phyloP scores from a whole-genome alignment of 2,797 vertebrate genomes.

The Lepidocolaptes lacrymiger region DNA sequence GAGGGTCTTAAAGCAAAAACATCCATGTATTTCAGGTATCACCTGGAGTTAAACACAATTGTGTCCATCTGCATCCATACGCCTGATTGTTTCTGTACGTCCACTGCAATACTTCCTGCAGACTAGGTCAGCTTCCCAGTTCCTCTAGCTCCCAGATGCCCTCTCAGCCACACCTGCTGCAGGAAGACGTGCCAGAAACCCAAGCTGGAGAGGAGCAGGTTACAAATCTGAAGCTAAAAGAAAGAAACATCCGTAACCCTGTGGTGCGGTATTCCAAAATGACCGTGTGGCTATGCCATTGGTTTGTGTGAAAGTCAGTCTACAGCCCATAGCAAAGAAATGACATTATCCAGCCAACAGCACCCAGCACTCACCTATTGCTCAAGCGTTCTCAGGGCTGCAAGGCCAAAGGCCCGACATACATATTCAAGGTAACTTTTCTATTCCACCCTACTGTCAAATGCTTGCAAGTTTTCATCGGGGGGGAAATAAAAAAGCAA shows the following conservation, averaged over 20 bases:
- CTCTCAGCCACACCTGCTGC: neutral
- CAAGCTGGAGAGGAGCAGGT: neutral
- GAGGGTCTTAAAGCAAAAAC: neutral
- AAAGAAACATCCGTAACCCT: neutral
- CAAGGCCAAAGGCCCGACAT: slow-evolving; percentile 53
- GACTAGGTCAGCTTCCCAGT: neutral
- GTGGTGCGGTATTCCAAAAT: neutral
- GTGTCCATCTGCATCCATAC: neutral
- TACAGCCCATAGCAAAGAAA: slow-evolving; percentile 27
- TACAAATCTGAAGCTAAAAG: neutral
- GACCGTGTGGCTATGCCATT: neutral
- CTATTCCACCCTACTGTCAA: slow-evolving; percentile 34
- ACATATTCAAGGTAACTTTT: slow-evolving; percentile 68
- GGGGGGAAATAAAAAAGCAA: neutral
- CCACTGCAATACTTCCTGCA: neutral
- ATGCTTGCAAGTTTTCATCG: slow-evolving; percentile 47
- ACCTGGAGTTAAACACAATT: fast-evolving
- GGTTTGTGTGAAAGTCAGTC: slow-evolving; percentile 30
- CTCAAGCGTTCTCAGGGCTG: slow-evolving; percentile 58
- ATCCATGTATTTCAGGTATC: neutral
- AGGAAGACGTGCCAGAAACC: neutral
- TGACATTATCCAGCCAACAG: slow-evolving; percentile 45
- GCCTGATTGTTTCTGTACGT: neutral
- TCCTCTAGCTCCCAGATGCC: neutral
- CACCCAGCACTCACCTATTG: slow-evolving; percentile 26